A percentile compares a stretch with the other conserved stretches of the same genome.
Evolutionary conservation across 2,113 vertebrate genomes (phyloP).

Genomic region (Campylomormyrus tamandua): DNA sequence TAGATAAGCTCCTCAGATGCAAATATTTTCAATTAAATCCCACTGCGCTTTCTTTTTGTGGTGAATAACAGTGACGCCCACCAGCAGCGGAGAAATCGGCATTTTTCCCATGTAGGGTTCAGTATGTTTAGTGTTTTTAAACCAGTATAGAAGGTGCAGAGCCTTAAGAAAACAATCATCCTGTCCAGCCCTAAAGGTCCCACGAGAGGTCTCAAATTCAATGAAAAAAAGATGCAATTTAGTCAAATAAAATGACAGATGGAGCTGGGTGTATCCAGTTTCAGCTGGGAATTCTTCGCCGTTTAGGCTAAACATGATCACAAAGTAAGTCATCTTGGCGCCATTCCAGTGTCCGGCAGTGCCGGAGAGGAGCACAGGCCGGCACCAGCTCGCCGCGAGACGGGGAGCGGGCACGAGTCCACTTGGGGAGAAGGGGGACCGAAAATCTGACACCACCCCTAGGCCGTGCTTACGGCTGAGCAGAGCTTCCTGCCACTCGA

Average conservation of each 20-base stretch:
- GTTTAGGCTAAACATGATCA: not conserved
- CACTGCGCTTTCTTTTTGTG: conserved; percentile 21
- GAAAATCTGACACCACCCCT: not conserved
- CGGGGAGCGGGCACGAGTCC: not conserved
- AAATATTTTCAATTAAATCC: not conserved
- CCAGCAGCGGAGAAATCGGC: not conserved
- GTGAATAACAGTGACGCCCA: not conserved
- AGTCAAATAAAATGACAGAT: not conserved
- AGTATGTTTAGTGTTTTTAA: not conserved
- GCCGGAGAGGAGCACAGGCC: not conserved
- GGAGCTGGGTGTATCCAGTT: not conserved
- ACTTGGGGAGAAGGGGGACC: not conserved
- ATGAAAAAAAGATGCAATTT: not conserved
- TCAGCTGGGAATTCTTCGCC: not conserved
- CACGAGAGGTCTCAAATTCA: not conserved
- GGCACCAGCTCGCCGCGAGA: not conserved
- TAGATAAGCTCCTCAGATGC: not conserved
- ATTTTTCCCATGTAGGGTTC: not conserved
- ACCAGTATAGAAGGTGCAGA: not conserved
- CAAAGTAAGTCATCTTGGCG: not conserved
- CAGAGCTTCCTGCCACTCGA: conserved; percentile 35
- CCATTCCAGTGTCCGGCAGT: not conserved
- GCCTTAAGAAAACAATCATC: not conserved
- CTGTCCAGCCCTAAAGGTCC: not conserved
- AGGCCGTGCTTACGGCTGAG: conserved; percentile 26